These are phyloP conservation scores for Butorides virescens DNA, from an alignment of 2,113 vertebrate species.

Conservation along the genomic window DNA sequence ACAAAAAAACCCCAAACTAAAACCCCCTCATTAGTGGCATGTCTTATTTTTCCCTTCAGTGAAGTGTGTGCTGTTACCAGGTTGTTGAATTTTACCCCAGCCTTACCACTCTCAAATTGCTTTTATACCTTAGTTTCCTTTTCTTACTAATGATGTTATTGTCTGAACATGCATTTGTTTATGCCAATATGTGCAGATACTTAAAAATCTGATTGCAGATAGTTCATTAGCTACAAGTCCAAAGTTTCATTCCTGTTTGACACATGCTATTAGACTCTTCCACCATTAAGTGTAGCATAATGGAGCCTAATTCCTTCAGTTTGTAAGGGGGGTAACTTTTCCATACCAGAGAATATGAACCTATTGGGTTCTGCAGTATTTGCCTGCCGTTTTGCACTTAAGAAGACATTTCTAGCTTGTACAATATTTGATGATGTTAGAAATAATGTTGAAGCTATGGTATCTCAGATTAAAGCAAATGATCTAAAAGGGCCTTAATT, in stretches of 20 bases:
- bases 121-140: background rate
- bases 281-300: too few species aligned
- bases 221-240: background rate
- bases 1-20: fast-evolving
- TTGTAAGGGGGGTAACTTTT: background rate
- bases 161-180: background rate
- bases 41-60: background rate
- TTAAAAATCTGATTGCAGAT: background rate
- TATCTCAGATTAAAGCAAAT: background rate
- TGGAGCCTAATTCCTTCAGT: background rate
- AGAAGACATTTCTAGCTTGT: background rate
- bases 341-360: background rate
- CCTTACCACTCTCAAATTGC: background rate
- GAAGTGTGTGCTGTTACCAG: background rate
- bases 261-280: background rate
- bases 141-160: background rate
- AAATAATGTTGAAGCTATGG: background rate
- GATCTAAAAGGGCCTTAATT: background rate
- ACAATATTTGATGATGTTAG: fast-evolving
- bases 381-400: background rate
- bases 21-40: background rate
- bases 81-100: background rate
- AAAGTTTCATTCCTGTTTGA: background rate
- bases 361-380: background rate
- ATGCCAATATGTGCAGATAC: background rate